Evolutionary conservation across 2,888 invertebrate genomes (phyloP).

Genomic region (Hirudinaria manillensis): DNA sequence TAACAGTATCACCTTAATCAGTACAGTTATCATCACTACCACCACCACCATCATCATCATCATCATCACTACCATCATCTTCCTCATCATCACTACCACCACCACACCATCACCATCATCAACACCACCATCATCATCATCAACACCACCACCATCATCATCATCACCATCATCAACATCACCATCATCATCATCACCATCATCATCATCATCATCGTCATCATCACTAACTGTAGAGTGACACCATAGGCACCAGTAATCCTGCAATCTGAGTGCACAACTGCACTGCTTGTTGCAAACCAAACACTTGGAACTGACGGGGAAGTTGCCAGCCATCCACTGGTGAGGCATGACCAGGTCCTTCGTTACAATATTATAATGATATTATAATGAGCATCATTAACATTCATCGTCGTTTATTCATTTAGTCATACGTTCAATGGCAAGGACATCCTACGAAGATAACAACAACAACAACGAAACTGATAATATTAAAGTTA

Average conservation of each 20-base stretch:
- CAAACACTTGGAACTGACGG: slow-evolving; percentile 84
- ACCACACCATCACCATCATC: not conserved
- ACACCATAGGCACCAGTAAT: slow-evolving; percentile 96
- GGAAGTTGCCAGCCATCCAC: slow-evolving; percentile 94
- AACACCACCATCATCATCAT: not conserved
- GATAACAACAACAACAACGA: not conserved
- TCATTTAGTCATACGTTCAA: not conserved
- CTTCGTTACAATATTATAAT: slow-evolving; percentile 37
- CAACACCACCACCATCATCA: not conserved
- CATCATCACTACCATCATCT: not conserved
- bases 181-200: no score
- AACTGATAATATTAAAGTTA: not conserved
- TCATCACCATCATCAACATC: no score
- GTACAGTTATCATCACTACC: not conserved
- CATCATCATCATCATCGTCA: no score
- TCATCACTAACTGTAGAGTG: slow-evolving; percentile 62
- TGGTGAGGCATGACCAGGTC: slow-evolving; percentile 80
- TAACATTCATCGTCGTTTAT: not conserved
- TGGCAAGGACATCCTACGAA: not conserved
- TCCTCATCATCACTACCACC: not conserved
- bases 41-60: slow-evolving; percentile 1
- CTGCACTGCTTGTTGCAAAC: slow-evolving; percentile 94
- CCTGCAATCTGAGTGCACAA: slow-evolving; percentile 85
- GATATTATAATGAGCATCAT: not conserved
- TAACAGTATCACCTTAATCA: not conserved